These are phyloP conservation scores for Sphaeramia orbicularis DNA, from an alignment of 2,797 vertebrate species.

Conservation along the genomic window DNA sequence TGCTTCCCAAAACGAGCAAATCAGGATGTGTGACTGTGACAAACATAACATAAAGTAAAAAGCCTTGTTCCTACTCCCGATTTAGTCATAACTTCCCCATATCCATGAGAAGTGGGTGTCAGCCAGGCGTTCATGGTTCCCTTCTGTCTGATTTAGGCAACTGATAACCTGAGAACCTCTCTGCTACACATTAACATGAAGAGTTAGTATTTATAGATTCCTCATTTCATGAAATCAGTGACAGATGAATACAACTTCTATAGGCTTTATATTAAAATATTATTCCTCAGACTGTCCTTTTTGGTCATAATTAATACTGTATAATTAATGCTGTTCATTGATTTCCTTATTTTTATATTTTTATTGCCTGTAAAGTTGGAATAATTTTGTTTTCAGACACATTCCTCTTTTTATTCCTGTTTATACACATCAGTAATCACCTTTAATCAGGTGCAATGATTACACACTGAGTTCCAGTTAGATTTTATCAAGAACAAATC, in stretches of 20 bases:
- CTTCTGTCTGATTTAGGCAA: conserved; percentile 61
- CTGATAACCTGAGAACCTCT: conserved; percentile 34
- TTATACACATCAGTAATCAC: too few species aligned
- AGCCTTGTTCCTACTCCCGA: conserved; percentile 85
- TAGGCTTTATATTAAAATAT: conserved; percentile 1
- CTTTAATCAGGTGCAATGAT: too few species aligned
- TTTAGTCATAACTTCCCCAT: conserved; percentile 89
- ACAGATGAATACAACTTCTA: neutral
- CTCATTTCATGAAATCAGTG: neutral
- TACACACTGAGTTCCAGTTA: too few species aligned
- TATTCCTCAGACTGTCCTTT: conserved; percentile 1
- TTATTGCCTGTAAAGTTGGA: too few species aligned
- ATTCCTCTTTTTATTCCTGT: too few species aligned
- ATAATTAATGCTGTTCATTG: neutral
- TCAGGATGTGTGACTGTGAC: conserved; percentile 87
- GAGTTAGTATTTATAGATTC: neutral
- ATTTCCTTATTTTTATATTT: neutral
- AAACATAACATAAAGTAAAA: conserved; percentile 83
- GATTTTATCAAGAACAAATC: too few species aligned
- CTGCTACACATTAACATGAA: conserved; percentile 10
- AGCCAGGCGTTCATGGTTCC: conserved; percentile 78
- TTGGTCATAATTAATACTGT: neutral
- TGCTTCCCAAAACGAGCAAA: conserved; percentile 87
- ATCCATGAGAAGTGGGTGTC: conserved; percentile 82
- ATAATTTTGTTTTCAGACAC: too few species aligned